Percentiles rank a stretch among this genome's conserved stretches.
phyloP scores from a whole-genome alignment of 35 echinoderm and acorn worm species.

The Ophiothrix spiculata region DNA sequence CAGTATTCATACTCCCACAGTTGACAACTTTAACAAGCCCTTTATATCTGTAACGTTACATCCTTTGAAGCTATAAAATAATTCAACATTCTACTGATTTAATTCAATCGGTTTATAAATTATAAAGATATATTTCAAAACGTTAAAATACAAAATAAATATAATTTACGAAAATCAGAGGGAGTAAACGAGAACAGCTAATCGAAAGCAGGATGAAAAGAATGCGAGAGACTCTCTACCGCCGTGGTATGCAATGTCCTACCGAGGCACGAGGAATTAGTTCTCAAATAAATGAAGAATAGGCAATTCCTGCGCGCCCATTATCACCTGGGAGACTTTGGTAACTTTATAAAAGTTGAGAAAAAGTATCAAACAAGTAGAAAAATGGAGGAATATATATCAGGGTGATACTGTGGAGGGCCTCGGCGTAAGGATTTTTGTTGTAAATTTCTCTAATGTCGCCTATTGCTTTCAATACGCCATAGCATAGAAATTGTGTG shows the following conservation, averaged over 20 bases:
- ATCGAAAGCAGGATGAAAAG: slow-evolving; percentile 99
- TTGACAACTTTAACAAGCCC: background rate
- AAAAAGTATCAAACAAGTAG: slow-evolving; percentile 24
- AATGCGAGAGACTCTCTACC: slow-evolving; percentile 99
- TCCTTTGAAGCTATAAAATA: background rate
- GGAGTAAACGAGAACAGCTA: slow-evolving; percentile 72
- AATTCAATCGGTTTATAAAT: too few species aligned
- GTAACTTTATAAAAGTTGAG: slow-evolving; percentile 73
- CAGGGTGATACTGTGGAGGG: background rate
- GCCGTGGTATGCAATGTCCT: slow-evolving; percentile 99
- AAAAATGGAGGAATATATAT: slow-evolving; percentile 5
- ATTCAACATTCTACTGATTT: background rate
- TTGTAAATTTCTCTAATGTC: slow-evolving; percentile 43
- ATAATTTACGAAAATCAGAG: background rate
- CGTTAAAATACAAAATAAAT: background rate
- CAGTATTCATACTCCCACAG: slow-evolving; percentile 77
- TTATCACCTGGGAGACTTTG: slow-evolving; percentile 96
- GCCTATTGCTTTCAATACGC: slow-evolving; percentile 43
- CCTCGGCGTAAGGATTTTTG: slow-evolving; percentile 39
- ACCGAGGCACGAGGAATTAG: slow-evolving; percentile 99
- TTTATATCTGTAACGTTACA: background rate
- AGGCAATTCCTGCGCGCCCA: slow-evolving; percentile 96
- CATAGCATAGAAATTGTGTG: slow-evolving; percentile 41
- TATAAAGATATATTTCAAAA: background rate
- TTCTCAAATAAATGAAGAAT: slow-evolving; percentile 99